Conservation (phyloP, 2,113 vertebrate species). For the Sebastes schlegelii region DNA sequence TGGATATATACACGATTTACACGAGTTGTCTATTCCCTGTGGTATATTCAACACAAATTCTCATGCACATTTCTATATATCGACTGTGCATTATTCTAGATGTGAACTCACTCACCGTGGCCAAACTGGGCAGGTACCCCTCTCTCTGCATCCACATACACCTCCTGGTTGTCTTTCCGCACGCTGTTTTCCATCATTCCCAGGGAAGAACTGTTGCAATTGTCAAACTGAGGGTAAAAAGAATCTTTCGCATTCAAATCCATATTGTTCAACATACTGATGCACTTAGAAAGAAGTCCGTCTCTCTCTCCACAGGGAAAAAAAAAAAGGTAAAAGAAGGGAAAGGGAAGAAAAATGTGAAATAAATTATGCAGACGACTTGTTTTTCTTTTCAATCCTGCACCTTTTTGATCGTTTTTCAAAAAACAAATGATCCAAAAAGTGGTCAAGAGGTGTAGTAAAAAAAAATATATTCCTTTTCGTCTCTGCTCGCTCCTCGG, state of each 20-base stretch:
- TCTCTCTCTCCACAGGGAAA: slow-evolving; percentile 63
- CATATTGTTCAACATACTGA: slow-evolving; percentile 92
- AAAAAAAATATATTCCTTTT: slow-evolving; percentile 74
- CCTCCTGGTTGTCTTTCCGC: slow-evolving; percentile 82
- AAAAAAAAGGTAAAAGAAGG: slow-evolving; percentile 24
- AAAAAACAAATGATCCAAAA: slow-evolving; percentile 75
- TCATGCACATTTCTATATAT: slow-evolving; percentile 32
- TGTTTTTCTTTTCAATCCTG: slow-evolving; percentile 60
- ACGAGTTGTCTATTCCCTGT: neutral
- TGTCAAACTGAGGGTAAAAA: slow-evolving; percentile 90
- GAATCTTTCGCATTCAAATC: slow-evolving; percentile 94
- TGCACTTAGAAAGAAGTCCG: slow-evolving; percentile 75
- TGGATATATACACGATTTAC: neutral
- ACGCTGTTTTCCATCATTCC: slow-evolving; percentile 82
- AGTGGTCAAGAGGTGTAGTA: slow-evolving; percentile 66
- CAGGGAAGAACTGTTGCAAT: slow-evolving; percentile 84
- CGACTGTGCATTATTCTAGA: slow-evolving; percentile 45
- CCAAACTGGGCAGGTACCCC: slow-evolving; percentile 85
- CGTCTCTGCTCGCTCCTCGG: slow-evolving; percentile 80
- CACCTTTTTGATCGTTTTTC: slow-evolving; percentile 51
- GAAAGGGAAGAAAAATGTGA: slow-evolving; percentile 2
- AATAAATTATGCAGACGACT: slow-evolving; percentile 45
- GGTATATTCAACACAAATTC: slow-evolving; percentile 1
- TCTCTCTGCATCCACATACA: slow-evolving; percentile 82
- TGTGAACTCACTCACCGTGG: slow-evolving; percentile 87